Base-by-base conservation (phyloP, 1,140 invertebrate genomes). In the Bombus vancouverensis region DNA sequence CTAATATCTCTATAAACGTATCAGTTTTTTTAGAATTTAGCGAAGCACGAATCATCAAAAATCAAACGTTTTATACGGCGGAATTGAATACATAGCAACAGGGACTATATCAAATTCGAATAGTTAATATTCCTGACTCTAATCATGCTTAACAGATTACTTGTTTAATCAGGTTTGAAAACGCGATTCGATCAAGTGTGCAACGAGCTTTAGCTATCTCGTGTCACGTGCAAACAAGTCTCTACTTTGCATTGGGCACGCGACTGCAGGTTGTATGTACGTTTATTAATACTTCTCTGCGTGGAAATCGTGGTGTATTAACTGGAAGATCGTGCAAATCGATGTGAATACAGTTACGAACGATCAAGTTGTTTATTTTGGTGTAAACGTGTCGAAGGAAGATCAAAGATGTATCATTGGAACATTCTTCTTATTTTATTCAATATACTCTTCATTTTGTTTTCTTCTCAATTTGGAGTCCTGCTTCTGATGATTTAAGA, bases 211-310 rank as follows among this genome's bases (percentile, higher is more conserved):
- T 81, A 81, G 12, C 9, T 37, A 13, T 28, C 34, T 59, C 59
- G 78, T 78, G 79, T 72, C 84, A 82, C 75, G 71, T 84, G 75
- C 47, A 57, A 76, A 74, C 75, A 65, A 66, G 76, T 68, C 53
- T 62, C 37, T 18, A 22, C 71, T 88, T 87, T 34, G 74, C 34
- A 18, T 6, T 32, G 44, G 47, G 81, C 87, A 89, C 86, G 86
- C 87, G 87, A 88, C 62, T 83, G 39, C 53, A 86, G 32, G 47
- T 78, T 88, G 39, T 57, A 78, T 42, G 71, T 79, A 82, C 47
- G 71, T 79, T 88, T 87, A 75, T 86, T 81, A 81, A 74, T 81
- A 73, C 53, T 25, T 13, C 18, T 57, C 18, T 72, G 53, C 53
- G 53, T 44, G n/a, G 70, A 81, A 73, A 73, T 81, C 73, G 70